These are phyloP conservation scores for Zaprionus taronus DNA, from an alignment of 1,140 invertebrate species.

Conservation along the genomic window DNA sequence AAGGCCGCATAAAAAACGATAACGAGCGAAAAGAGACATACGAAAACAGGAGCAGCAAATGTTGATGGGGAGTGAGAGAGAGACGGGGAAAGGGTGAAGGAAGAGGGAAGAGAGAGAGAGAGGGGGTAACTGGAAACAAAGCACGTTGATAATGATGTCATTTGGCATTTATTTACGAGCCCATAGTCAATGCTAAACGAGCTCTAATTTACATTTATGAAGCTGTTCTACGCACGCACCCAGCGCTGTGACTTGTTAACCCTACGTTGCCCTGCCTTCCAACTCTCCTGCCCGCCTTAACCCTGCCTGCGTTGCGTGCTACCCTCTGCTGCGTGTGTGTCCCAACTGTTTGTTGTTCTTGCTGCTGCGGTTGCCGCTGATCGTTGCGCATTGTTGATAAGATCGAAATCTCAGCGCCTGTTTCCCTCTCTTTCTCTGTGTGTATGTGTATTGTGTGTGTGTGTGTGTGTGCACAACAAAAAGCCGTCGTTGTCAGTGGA, in stretches of 20 bases:
- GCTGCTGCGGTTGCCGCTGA: slow-evolving; percentile 54
- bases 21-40: slow-evolving; percentile 70
- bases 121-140: slow-evolving; percentile 46
- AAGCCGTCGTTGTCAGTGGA: slow-evolving; percentile 42
- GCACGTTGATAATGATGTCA: slow-evolving; percentile 82
- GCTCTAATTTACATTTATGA: slow-evolving; percentile 84
- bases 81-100: not conserved
- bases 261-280: not conserved
- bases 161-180: slow-evolving; percentile 84
- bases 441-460: slow-evolving; percentile 62
- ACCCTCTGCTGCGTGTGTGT: slow-evolving; percentile 66
- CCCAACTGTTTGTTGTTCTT: slow-evolving; percentile 41
- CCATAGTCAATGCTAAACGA: slow-evolving; percentile 82
- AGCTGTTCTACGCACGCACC: slow-evolving; percentile 83
- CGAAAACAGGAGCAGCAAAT: slow-evolving; percentile 64
- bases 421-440: slow-evolving; percentile 47
- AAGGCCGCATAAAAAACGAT: slow-evolving; percentile 71
- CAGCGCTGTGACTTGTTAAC: slow-evolving; percentile 59
- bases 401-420: slow-evolving; percentile 74
- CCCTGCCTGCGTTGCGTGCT: not conserved
- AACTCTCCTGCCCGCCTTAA: not conserved
- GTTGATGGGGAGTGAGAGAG: not conserved
- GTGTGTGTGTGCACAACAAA: slow-evolving; percentile 63
- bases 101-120: too few relatives aligned
- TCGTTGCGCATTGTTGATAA: slow-evolving; percentile 77